These are phyloP conservation scores for Cinara cedri DNA, from an alignment of 2,888 invertebrate genomes.

Conservation along the genomic window DNA sequence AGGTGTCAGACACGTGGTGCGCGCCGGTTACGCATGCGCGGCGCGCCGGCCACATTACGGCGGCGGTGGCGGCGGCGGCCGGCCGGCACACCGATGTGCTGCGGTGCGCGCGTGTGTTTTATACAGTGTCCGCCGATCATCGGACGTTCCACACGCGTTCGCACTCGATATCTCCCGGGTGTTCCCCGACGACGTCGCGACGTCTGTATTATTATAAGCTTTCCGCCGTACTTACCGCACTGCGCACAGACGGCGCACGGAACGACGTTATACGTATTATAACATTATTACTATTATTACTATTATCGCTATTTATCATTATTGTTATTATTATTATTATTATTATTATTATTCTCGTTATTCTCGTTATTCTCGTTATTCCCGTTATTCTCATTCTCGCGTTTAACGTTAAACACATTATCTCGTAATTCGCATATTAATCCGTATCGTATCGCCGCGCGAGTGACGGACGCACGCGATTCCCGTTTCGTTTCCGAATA, in stretches of 20 bases:
- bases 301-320: no score
- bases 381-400: no score
- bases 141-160: slow-evolving; percentile 51
- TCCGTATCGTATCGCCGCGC: background rate
- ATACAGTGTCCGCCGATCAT: slow-evolving; percentile 52
- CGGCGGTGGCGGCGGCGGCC: slow-evolving; percentile 46
- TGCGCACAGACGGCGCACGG: background rate
- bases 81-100: slow-evolving; percentile 51
- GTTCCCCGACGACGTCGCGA: background rate
- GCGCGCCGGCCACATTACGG: slow-evolving; percentile 41
- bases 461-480: background rate
- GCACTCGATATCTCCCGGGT: slow-evolving; percentile 32
- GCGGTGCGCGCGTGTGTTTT: slow-evolving; percentile 50
- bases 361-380: no score
- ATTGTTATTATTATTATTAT: background rate
- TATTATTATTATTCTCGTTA: background rate
- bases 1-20: slow-evolving; percentile 56
- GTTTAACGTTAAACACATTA: no score
- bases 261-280: background rate
- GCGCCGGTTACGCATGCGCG: slow-evolving; percentile 56
- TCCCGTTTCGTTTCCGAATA: no score
- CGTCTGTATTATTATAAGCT: no score
- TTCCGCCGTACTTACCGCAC: background rate
- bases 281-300: no score
- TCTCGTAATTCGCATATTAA: no score